A percentile compares a stretch with the other conserved stretches of the same genome.
Conservation (phyloP, 2,797 vertebrate genomes). For the Channallabes apus region DNA sequence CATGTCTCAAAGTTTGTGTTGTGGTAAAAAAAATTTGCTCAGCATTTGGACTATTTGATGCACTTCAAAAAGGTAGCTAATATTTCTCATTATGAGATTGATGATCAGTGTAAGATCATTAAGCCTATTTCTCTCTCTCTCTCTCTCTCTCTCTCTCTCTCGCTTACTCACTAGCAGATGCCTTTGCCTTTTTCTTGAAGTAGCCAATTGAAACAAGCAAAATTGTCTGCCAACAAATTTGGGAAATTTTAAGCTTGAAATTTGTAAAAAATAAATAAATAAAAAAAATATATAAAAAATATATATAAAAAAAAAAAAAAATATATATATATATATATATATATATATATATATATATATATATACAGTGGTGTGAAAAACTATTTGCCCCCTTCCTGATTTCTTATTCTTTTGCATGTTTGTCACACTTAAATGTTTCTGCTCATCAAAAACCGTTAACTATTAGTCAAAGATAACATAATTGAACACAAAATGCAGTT, state of each 20-base stretch:
- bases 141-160: too few relatives aligned
- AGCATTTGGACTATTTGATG: background rate
- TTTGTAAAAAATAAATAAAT: background rate
- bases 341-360: too few relatives aligned
- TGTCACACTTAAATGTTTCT: too few relatives aligned
- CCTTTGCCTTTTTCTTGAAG: background rate
- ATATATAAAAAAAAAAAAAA: too few relatives aligned
- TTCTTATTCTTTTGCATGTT: too few relatives aligned
- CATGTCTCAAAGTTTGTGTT: background rate
- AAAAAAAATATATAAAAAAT: too few relatives aligned
- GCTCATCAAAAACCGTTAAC: too few relatives aligned
- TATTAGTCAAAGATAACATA: too few relatives aligned
- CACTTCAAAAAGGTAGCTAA: background rate
- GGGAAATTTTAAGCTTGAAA: background rate
- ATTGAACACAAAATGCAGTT: too few relatives aligned
- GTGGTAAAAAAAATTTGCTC: background rate
- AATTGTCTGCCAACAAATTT: background rate
- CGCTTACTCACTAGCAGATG: background rate
- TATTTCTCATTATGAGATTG: slow-evolving; percentile 11
- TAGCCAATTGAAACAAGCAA: background rate
- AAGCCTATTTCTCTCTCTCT: background rate
- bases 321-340: too few relatives aligned
- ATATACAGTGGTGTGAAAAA: too few relatives aligned
- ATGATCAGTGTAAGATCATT: background rate
- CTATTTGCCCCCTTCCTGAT: too few relatives aligned